Base-by-base conservation (phyloP, 1,140 invertebrate genomes). In the Diorhabda elongata region DNA sequence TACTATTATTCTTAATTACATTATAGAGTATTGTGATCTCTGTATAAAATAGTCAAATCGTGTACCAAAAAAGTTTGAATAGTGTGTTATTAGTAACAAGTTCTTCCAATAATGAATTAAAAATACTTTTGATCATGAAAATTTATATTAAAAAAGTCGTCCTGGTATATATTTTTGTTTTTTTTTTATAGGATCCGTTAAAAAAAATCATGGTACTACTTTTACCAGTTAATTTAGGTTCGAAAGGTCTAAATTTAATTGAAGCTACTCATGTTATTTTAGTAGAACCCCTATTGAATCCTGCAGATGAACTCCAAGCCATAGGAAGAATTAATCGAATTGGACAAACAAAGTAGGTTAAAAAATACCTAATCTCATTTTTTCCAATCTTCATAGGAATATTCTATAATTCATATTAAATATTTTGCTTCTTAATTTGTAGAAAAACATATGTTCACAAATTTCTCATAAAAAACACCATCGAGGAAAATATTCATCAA, bases 221-320 rank as follows among this genome's bases (percentile, higher is more conserved):
- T 5, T 80, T 94, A 73, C 90, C 90, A 0, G 80, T 93, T 5
- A 81, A 83, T 67, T 85, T 85, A 62, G 92, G 91, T 8, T 82
- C 88, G 0, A 93, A 94, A 80, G 92, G 92, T 0, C 78, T 94
- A 2, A 94, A 94, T 81, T 79, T 94, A 44, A 89, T 88, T 43
- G 92, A 94, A 81, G 92, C 92, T 2, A 90, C 87, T 7, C 91
- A 94, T 81, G 88, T 94, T 0, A 83, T 94, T 42, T 81, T 94
- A 3, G 86, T 91, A 4, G 92, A 94, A 74, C 92, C 92, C 0
- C 84, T 92, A 45, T 80, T 94, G 0, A 91, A 92, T 80, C 85
- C 87, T 7, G 89, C 87, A 2, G 88, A 90, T 72, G 91, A 93
- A 75, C 76, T 88, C 3, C 92, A 94, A 82, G 92, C 92, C 3